Evolutionary conservation across 2,797 vertebrate species (phyloP), one percentile per base, ranked within the genome.

Genomic region (Lithobates pipiens): DNA sequence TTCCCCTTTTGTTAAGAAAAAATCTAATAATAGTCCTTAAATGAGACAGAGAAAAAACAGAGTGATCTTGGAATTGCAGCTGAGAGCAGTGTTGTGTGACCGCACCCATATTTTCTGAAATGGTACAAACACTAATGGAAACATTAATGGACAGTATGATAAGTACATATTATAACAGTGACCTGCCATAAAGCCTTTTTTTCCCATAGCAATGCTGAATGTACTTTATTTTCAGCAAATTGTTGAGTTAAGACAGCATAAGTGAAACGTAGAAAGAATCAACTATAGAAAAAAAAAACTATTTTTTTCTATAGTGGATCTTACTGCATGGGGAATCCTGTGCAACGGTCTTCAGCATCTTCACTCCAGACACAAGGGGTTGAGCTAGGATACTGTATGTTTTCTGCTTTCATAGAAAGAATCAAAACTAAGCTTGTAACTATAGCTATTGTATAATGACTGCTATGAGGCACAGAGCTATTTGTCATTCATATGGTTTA

Each of bases 1-100:
- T 82, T 82, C 25, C n/a, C 76, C 80, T 78, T 83, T 83, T 83
- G 25, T 69, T 87, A 57, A 76, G 32, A 34, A 76, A 87, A 80
- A 87, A 44, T 50, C 61, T 73, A 86, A 57, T 82, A 77, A 82
- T 72, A 16, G 70, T 4, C n/a, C 75, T 83, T 83, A 25, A 86
- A 86, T 74, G 69, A 44, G n/a, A 78, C n/a, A 67, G 6, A 65
- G 57, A 78, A 79, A 61, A 86, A 83, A 73, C 36, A 77, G 75
- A 39, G 42, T 83, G 29, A 61, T 78, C 65, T 42, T 67, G 46
- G 75, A 87, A 86, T 86, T 83, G 75, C 80, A 69, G 61, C 54
- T 83, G 76, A 68, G 69, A 61, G 86, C 81, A 84, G 42, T 71
- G 69, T 86, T 63, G 68, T 79, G 76, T 83, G 71, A 80, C 81